These are phyloP conservation scores for Ophion costatus DNA, from an alignment of 2,888 invertebrate genomes.

Conservation along the genomic window DNA sequence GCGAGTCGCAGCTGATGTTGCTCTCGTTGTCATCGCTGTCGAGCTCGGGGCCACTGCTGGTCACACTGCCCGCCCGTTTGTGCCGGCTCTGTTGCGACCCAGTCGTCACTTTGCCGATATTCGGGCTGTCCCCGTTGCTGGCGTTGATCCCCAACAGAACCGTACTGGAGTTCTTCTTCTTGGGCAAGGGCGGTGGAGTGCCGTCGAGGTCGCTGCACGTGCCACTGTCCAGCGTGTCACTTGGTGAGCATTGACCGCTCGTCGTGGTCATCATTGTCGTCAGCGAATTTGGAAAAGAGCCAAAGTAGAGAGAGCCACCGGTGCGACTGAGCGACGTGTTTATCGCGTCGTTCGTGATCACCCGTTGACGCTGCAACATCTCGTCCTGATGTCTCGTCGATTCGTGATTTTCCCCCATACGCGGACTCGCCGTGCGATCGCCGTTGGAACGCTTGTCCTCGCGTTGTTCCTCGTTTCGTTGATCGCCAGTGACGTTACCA, in stretches of 20 bases:
- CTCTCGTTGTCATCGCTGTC: constrained; percentile 90
- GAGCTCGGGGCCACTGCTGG: constrained; percentile 87
- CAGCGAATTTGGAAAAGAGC: constrained; percentile 85
- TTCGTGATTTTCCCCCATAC: constrained; percentile 52
- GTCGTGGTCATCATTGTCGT: constrained; percentile 88
- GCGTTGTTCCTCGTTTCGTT: constrained; percentile 67
- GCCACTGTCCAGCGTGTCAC: constrained; percentile 93
- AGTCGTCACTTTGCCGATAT: constrained; percentile 78
- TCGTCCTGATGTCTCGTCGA: constrained; percentile 80
- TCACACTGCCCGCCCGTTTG: constrained; percentile 85
- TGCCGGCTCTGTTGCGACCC: constrained; percentile 85
- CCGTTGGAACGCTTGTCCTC: constrained; percentile 33
- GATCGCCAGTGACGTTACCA: constrained; percentile 80
- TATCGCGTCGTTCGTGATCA: constrained; percentile 73
- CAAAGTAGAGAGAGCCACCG: constrained; percentile 87
- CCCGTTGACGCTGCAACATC: constrained; percentile 81
- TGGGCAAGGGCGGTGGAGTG: constrained; percentile 88
- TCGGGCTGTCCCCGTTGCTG: constrained; percentile 76
- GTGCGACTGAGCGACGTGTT: constrained; percentile 78
- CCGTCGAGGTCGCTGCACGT: constrained; percentile 93
- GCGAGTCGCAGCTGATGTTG: constrained; percentile 92
- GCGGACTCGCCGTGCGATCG: constrained; percentile 11
- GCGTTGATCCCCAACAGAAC: constrained; percentile 70
- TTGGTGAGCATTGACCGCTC: constrained; percentile 93
- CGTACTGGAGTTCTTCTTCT: constrained; percentile 86